Conservation (phyloP, 1,140 invertebrate species). For the Drosophila prosaltans region DNA sequence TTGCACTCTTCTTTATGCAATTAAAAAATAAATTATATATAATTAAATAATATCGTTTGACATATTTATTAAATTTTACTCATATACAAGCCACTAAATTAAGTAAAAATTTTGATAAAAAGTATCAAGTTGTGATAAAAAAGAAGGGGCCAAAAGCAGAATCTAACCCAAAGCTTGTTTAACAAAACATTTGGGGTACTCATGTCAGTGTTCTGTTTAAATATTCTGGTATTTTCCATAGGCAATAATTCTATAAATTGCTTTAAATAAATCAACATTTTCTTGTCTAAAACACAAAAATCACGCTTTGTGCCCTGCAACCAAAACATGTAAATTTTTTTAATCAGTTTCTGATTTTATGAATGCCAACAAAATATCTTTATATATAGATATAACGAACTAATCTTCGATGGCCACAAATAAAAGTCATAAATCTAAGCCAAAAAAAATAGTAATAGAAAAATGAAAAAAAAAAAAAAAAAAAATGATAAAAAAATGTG, state of each 20-base stretch:
- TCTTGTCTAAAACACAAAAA: conserved; percentile 21
- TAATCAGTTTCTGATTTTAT: conserved; percentile 69
- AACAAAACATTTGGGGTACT: too few species aligned
- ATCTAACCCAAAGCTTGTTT: too few species aligned
- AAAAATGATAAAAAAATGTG: neutral
- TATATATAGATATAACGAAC: conserved; percentile 44
- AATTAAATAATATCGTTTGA: too few species aligned
- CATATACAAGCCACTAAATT: too few species aligned
- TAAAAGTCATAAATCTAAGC: conserved; percentile 66
- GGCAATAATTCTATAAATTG: neutral
- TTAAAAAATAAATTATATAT: too few species aligned
- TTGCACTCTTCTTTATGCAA: too few species aligned
- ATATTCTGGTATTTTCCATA: too few species aligned
- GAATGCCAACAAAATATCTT: conserved; percentile 18
- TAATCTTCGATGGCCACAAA: conserved; percentile 61
- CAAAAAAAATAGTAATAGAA: conserved; percentile 13
- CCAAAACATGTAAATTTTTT: conserved; percentile 41
- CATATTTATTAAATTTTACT: too few species aligned
- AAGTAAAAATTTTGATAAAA: too few species aligned
- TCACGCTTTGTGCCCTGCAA: conserved; percentile 32
- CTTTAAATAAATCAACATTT: neutral
- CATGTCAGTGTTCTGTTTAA: too few species aligned
- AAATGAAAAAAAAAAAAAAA: conserved; percentile 14
- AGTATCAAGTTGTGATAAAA: too few species aligned
- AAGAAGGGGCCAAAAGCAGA: too few species aligned